Percentiles rank a stretch among this genome's conserved stretches.
Evolutionary conservation across 1,140 invertebrate species (phyloP).

Genomic region (Neodiprion virginianus): DNA sequence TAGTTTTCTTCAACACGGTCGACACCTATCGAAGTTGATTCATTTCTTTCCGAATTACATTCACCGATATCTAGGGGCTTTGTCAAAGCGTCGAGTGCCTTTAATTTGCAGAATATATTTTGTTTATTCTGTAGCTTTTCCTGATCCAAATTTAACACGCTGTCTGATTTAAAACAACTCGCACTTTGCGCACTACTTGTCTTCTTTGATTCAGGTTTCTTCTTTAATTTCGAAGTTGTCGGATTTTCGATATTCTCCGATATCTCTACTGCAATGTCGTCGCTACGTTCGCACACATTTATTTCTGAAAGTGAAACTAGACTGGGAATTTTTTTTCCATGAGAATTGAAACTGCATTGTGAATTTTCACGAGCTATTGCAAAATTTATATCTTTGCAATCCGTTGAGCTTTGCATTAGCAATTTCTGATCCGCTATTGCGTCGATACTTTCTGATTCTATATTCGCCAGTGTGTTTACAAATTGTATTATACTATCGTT

Average conservation of each 20-base stretch:
- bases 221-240: background rate
- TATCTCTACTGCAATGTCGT: background rate
- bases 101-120: background rate
- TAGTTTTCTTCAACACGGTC: background rate
- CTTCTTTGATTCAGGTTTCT: background rate
- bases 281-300: no score
- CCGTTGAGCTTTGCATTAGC: no score
- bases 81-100: background rate
- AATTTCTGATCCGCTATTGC: no score
- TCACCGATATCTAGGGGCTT: background rate
- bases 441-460: background rate
- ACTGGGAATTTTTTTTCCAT: no score
- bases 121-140: background rate
- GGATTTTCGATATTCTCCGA: background rate
- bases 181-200: no score
- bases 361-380: background rate
- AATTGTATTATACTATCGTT: constrained; percentile 17
- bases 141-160: background rate
- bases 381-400: background rate
- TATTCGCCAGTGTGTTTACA: background rate
- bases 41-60: background rate
- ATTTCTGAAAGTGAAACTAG: no score
- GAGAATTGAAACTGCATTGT: background rate
- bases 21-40: no score
- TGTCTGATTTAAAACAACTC: no score